Percentiles rank a stretch among this genome's conserved stretches.
Conservation (phyloP, 1,140 invertebrate species). For the Pseudomyrmex dendroicus region DNA sequence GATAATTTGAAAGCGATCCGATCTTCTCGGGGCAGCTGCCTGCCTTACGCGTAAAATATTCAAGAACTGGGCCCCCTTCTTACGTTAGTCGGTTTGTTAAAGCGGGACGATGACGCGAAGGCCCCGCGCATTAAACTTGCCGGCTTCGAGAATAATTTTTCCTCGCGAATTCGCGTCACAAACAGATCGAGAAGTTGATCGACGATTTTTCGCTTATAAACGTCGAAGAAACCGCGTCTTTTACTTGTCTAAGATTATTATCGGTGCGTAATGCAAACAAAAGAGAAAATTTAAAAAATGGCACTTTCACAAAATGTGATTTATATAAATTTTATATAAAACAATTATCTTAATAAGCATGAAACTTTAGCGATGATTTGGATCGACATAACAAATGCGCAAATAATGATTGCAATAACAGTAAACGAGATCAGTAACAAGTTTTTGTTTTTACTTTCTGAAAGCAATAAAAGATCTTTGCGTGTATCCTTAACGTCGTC, state of each 20-base stretch:
- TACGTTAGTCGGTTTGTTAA: constrained; percentile 72
- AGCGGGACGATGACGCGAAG: constrained; percentile 66
- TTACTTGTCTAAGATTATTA: no score
- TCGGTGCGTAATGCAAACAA: no score
- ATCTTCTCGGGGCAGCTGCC: constrained; percentile 83
- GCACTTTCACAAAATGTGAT: background rate
- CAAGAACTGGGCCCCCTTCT: constrained; percentile 79
- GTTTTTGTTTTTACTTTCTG: constrained; percentile 47
- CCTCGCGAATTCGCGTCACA: constrained; percentile 8
- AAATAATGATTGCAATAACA: background rate
- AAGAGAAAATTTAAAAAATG: no score
- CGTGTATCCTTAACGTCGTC: constrained; percentile 47
- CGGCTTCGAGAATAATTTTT: constrained; percentile 33
- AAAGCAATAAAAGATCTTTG: constrained; percentile 59
- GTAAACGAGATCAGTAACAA: constrained; percentile 20
- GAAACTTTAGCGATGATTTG: background rate
- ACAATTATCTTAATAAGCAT: background rate
- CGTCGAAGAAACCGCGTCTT: background rate
- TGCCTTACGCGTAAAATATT: constrained; percentile 85
- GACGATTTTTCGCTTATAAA: background rate
- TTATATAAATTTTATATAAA: background rate
- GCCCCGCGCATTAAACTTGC: constrained; percentile 38
- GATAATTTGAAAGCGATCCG: constrained; percentile 85
- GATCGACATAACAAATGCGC: background rate
- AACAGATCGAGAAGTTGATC: background rate